These are phyloP conservation scores for Paramormyrops hopkinsi DNA, from an alignment of 2,797 vertebrate genomes.

Conservation along the genomic window DNA sequence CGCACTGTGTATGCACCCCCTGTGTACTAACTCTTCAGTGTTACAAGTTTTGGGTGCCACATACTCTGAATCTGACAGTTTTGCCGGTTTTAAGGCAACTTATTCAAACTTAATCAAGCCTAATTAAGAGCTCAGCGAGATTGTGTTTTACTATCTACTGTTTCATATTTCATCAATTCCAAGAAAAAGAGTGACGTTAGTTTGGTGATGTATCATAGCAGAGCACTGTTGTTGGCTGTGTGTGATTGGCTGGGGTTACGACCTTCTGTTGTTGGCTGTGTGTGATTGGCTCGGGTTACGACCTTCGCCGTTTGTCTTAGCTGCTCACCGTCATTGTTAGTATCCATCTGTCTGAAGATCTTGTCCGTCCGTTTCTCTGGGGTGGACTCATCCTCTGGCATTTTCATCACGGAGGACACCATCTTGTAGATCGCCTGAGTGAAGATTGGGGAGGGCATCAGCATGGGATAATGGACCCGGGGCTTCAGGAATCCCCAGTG, in stretches of 20 bases:
- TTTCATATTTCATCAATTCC: neutral
- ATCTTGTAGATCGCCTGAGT: constrained; percentile 65
- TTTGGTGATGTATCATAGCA: neutral
- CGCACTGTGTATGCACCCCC: neutral
- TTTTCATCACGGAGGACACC: constrained; percentile 81
- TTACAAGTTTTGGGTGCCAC: neutral
- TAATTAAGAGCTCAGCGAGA: neutral
- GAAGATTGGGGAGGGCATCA: neutral
- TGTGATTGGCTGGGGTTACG: neutral
- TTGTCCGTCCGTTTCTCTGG: constrained; percentile 79
- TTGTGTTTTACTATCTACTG: neutral
- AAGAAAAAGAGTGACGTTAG: neutral
- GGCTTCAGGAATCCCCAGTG: neutral
- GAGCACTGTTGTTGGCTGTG: neutral
- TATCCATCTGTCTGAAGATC: constrained; percentile 82
- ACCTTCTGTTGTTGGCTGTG: no score
- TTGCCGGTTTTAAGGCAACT: neutral
- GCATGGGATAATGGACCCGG: neutral
- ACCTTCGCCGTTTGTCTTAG: neutral
- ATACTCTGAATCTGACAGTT: neutral
- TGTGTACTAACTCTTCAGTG: neutral
- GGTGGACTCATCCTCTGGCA: constrained; percentile 79
- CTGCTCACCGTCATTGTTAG: constrained; percentile 69
- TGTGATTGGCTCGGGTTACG: neutral
- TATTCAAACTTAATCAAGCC: neutral